These are phyloP conservation scores for Chloroceryle amazona DNA, from an alignment of 2,797 vertebrate species.

Conservation along the genomic window DNA sequence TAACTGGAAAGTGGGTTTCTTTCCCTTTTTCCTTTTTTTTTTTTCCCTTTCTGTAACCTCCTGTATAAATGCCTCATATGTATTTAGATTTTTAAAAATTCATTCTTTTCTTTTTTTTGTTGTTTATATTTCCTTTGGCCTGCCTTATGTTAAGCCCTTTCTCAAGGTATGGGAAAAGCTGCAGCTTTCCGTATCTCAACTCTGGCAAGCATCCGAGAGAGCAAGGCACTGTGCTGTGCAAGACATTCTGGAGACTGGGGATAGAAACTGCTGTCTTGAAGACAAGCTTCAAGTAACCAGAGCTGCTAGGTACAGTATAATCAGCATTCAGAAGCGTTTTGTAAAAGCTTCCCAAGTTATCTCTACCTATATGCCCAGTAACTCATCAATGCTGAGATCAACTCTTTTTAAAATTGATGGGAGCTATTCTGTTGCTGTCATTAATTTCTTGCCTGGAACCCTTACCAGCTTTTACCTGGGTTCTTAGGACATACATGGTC, in stretches of 20 bases:
- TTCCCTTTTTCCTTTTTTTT: neutral
- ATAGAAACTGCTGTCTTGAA: neutral
- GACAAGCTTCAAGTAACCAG: neutral
- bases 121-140: neutral
- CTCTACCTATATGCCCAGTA: neutral
- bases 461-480: neutral
- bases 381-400: neutral
- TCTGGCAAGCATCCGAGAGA: neutral
- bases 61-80: neutral
- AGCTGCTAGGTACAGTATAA: neutral
- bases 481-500: neutral
- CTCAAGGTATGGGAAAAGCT: neutral
- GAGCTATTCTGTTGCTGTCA: neutral
- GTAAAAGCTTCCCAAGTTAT: neutral
- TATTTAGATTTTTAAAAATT: neutral
- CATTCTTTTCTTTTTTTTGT: neutral
- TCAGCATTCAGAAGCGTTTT: neutral
- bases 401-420: neutral
- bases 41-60: neutral
- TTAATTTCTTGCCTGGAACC: neutral
- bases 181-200: rapidly evolving
- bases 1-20: too few species aligned
- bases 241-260: neutral
- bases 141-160: neutral
- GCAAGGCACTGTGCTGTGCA: neutral